Evolutionary conservation across 2,113 vertebrate genomes (phyloP).

Genomic region (Sitta europaea): DNA sequence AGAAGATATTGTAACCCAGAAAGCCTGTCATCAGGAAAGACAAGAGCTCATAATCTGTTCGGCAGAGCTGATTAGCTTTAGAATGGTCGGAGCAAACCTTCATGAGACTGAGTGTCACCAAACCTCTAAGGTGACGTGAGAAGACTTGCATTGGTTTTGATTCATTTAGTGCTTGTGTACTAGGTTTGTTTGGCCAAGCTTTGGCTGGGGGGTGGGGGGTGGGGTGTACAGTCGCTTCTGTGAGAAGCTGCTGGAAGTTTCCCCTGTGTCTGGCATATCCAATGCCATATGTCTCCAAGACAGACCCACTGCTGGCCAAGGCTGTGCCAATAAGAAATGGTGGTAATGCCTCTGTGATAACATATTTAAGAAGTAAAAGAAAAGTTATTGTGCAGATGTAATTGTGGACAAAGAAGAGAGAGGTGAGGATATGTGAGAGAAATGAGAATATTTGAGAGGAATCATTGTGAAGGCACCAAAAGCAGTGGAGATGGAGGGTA

Average conservation of each 20-base stretch:
- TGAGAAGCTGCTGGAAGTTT: not conserved
- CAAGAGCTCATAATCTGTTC: not conserved
- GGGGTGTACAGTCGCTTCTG: not conserved
- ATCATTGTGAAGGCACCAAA: not conserved
- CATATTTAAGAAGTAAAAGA: not conserved
- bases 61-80: not conserved
- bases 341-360: not conserved
- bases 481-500: not conserved
- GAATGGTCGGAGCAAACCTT: not conserved
- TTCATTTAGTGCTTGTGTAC: not conserved
- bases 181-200: not conserved
- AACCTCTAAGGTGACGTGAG: not conserved
- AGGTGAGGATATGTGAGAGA: not conserved
- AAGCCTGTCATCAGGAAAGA: not conserved
- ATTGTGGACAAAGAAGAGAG: not conserved
- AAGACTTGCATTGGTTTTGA: not conserved
- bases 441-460: not conserved
- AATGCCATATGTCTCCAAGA: not conserved
- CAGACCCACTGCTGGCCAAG: not conserved
- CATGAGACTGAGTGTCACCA: not conserved
- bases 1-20: not conserved
- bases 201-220: not conserved
- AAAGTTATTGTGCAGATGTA: not conserved
- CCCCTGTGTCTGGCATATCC: not conserved
- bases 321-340: not conserved